Base-by-base conservation (phyloP, 1,140 invertebrate genomes). In the Caenorhabditis remanei region DNA sequence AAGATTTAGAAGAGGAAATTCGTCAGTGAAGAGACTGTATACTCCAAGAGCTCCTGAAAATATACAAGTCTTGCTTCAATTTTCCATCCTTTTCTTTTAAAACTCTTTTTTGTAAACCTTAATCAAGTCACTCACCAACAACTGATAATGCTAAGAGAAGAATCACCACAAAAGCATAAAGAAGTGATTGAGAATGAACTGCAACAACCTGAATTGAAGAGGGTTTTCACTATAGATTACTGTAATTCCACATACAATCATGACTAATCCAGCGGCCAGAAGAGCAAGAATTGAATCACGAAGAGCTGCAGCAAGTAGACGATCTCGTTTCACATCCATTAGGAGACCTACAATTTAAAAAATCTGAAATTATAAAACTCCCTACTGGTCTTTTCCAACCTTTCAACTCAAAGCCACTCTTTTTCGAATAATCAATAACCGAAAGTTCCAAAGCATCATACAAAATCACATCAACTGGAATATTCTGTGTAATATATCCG, bases 1-100 rank as follows among this genome's bases (percentile, higher is more conserved):
- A 24, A 92, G 86, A 85, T 92, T 92, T 4, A 92, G 88, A 21
- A 92, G 87, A 21, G 91, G 91, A 84, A 92, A 92, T 32, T 93
- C 92, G 21, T 82, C 53, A 14, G 85, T 91, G 65, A 92, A 92
- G 8, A 87, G 46, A 19, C 48, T 48, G 41, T 88, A 86, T 8
- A 88, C 55, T 11, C 63, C 83, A 13, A 88, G 53, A 50, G 87
- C 48, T 48, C 58, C 71, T 87, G 71, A 56, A 87, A 5, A n/a
- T n/a, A n/a, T n/a, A n/a, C n/a, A n/a, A n/a, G n/a, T n/a, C n/a
- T n/a, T n/a, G n/a, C n/a, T n/a, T n/a, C n/a, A n/a, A n/a, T n/a
- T n/a, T n/a, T n/a, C n/a, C n/a, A n/a, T n/a, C n/a, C n/a, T n/a
- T n/a, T n/a, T n/a, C n/a, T n/a, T n/a, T n/a, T n/a, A n/a, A n/a